These are phyloP conservation scores for Egretta garzetta DNA, from an alignment of 2,113 vertebrate genomes.

Conservation along the genomic window DNA sequence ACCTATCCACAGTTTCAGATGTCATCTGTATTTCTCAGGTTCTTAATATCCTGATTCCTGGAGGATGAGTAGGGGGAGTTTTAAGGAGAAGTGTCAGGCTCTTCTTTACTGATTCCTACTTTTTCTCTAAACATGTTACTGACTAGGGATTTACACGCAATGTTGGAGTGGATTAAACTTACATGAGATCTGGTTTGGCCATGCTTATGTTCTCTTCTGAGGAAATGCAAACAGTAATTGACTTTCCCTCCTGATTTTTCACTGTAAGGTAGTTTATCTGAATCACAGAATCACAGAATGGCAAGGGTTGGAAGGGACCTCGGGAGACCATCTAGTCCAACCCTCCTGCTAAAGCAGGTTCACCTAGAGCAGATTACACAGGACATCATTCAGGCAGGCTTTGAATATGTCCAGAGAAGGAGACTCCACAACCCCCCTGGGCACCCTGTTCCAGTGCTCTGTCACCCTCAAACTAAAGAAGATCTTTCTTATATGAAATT, in stretches of 20 bases:
- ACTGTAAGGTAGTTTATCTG: background rate
- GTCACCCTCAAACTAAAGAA: too few species aligned
- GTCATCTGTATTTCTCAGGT: background rate
- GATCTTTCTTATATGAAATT: background rate
- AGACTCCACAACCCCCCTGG: too few species aligned
- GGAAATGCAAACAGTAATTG: background rate
- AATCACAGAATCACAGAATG: too few species aligned
- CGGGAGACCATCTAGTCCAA: too few species aligned
- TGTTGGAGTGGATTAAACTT: background rate
- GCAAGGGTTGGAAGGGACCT: too few species aligned
- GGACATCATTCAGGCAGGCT: too few species aligned
- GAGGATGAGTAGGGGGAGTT: background rate
- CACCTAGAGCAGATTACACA: too few species aligned
- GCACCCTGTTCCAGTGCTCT: too few species aligned
- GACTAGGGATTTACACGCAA: background rate
- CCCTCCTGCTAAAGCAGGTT: too few species aligned
- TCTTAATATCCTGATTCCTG: background rate
- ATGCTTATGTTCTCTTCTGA: background rate
- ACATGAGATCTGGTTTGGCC: background rate
- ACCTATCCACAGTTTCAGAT: background rate
- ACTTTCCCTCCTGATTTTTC: background rate
- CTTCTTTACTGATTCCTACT: background rate
- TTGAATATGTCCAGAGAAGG: too few species aligned
- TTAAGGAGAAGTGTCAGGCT: background rate
- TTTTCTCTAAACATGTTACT: background rate